Evolutionary conservation across 2,797 vertebrate genomes (phyloP), one percentile per base, ranked within the genome.

Genomic region (Pseudochirops corinnae): DNA sequence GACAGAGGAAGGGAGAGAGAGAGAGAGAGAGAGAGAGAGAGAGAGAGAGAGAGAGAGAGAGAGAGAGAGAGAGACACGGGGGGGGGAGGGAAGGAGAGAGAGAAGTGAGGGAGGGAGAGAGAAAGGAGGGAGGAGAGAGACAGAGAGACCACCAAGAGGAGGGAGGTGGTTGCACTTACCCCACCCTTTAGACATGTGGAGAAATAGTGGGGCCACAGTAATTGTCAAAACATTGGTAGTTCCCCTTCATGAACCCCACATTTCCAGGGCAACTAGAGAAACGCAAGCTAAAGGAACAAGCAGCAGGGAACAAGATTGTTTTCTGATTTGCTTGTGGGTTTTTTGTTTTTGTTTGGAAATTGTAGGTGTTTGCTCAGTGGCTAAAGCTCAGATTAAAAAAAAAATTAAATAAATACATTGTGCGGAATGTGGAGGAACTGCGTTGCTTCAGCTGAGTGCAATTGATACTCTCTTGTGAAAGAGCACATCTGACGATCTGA

Each of bases 11-110:
- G 9, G 11, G 9, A 29, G 6, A 58, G 28, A 29, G 1, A 60
- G 58, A 57, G 57, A 58, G 26, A 58, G 26, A 29, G 26, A 29
- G 7, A 18, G 55, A 60, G 3, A 18, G 14, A 60, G 3, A 52
- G 52, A 52, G 4, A 52, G 52, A 24, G 10, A 60, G 0, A 31
- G 29, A 60, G 58, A 4, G 10, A 12, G 28, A 31, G 29, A 12
- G 9, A 33, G 60, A 62, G 60, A 4, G 0, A 3, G 29, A 31
- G 2, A 12, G 57, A 60, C 28, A 12, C n/a, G n/a, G n/a, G n/a
- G n/a, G 28, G 31, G 2, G 12, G 1, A 29, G 28, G 3, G 1
- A 60, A 10, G 0, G 26, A 29, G 4, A 24, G 6, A 24, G 18
- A 24, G 58, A 24, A 31, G 11, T 0, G 10, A 60, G 0, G 12